Percentiles rank a stretch among this genome's conserved stretches.
phyloP scores from a whole-genome alignment of 2,797 vertebrate species.

The Bryconaethiops microstoma region DNA sequence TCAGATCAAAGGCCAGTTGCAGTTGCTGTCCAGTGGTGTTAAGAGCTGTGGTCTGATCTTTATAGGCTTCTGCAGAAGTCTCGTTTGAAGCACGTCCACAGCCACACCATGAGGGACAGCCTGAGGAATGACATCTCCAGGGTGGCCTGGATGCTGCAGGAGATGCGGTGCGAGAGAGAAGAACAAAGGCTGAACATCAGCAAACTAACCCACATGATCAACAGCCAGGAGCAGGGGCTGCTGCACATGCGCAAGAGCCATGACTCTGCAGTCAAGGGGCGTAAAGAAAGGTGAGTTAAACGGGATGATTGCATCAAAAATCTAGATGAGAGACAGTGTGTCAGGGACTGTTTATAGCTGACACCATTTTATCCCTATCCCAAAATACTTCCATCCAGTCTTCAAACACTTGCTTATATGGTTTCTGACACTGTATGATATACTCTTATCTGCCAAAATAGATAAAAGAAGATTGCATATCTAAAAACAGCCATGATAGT shows the following conservation, averaged over 20 bases:
- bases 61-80: constrained; percentile 83
- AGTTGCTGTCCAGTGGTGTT: neutral
- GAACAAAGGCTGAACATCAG: constrained; percentile 74
- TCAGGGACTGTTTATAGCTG: too few species aligned
- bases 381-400: too few species aligned
- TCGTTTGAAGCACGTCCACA: constrained; percentile 78
- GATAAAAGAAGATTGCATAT: too few species aligned
- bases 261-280: constrained; percentile 71
- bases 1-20: neutral
- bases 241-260: constrained; percentile 76
- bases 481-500: too few species aligned
- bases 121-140: constrained; percentile 78
- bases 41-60: constrained; percentile 32
- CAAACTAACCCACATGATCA: constrained; percentile 74
- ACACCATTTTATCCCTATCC: too few species aligned
- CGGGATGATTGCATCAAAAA: neutral
- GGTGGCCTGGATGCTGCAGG: constrained; percentile 67
- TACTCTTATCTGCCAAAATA: too few species aligned
- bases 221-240: constrained; percentile 75
- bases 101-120: constrained; percentile 74
- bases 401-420: too few species aligned
- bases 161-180: constrained; percentile 79
- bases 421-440: neutral
- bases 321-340: too few species aligned
- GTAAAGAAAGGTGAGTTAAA: constrained; percentile 80